Base-by-base conservation (phyloP, 2,113 vertebrate species). In the Rhizomys pruinosus region DNA sequence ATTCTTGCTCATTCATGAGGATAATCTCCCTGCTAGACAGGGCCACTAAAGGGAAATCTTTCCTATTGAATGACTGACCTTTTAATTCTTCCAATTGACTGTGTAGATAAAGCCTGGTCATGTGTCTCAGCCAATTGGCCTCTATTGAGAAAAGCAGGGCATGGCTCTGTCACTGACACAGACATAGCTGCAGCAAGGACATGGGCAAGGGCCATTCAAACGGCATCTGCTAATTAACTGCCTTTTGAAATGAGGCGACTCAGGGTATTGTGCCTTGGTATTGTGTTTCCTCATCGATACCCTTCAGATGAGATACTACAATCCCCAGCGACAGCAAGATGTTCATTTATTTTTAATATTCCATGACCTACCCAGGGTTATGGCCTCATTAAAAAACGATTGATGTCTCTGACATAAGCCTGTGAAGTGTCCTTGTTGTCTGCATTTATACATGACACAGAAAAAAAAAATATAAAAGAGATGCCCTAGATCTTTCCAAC, bases 341-440 rank as follows among this genome's bases (percentile, higher is more conserved):
- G 92, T 96, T 97, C 95, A 95, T 96, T 96, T 97, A 97, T 96
- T 97, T 97, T 97, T 97, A 96, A 97, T 97, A 97, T 96, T 97
- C 95, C 77, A 85, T 96, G 96, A 97, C 94, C 96, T 97, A 97
- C 87, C 91, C 88, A 79, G 92, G 92, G 95, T 95, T 96, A 94
- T 74, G 94, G 89, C 94, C 96, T 97, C 97, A 97, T 96, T 97
- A 96, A 96, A 96, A 97, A 95, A n/a, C 95, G 74, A 95, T 96
- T 95, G 94, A 94, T 96, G 91, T 96, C 91, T 93, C 94, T 95
- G 91, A 88, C 87, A 64, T 92, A 72, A 84, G 87, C 89, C 74
- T 87, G 74, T 79, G 82, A 94, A 96, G 71, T 94, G 89, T 88
- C 96, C 96, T 97, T 96, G 96, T 97, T 96, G 96, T 91, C 80